Conservation (phyloP, 2,888 invertebrate species). For the Ectemnius cavifrons region DNA sequence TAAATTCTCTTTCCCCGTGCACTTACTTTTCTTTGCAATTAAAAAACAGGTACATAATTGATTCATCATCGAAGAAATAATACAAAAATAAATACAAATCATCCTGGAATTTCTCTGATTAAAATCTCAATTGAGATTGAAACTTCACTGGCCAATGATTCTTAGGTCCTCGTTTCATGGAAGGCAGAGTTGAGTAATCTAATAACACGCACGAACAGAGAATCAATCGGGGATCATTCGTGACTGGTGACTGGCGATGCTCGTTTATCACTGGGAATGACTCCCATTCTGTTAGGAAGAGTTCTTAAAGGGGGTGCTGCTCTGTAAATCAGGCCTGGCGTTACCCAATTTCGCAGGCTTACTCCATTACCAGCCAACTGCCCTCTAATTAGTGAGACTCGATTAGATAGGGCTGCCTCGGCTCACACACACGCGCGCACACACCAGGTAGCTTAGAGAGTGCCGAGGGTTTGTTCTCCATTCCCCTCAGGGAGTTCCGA, state of each 20-base stretch:
- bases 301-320: conserved; percentile 31
- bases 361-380: conserved; percentile 73
- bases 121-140: not conserved
- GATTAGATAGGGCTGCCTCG: conserved; percentile 64
- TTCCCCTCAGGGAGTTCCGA: conserved; percentile 43
- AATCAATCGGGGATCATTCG: conserved; percentile 40
- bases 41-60: too few relatives aligned
- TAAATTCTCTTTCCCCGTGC: too few relatives aligned
- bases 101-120: too few relatives aligned
- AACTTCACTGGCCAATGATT: too few relatives aligned
- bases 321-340: conserved; percentile 71
- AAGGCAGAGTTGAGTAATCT: too few relatives aligned
- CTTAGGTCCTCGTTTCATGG: too few relatives aligned
- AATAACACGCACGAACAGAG: conserved; percentile 28
- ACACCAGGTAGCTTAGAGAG: conserved; percentile 45
- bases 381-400: conserved; percentile 75
- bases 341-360: conserved; percentile 70
- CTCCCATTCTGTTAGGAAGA: conserved; percentile 27
- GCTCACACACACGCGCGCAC: conserved; percentile 20
- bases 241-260: conserved; percentile 17
- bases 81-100: too few relatives aligned
- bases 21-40: too few relatives aligned
- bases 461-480: conserved; percentile 37
- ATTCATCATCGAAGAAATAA: too few relatives aligned
- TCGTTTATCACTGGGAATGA: conserved; percentile 23